phyloP scores from a whole-genome alignment of 2,888 invertebrate genomes.

The Tanytarsus gracilentus region DNA sequence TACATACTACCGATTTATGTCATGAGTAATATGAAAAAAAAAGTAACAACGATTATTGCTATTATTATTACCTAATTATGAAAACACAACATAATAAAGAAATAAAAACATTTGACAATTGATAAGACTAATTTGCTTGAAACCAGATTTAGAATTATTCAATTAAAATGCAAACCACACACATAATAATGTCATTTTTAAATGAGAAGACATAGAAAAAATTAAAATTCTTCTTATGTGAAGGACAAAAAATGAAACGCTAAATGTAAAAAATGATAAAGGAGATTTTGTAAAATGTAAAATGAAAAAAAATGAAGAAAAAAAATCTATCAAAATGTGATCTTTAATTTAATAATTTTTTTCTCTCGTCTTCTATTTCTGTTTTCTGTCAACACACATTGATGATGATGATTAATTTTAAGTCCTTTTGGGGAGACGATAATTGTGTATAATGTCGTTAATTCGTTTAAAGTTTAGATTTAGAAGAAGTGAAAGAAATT shows the following conservation, averaged over 20 bases:
- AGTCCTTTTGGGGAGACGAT: background rate
- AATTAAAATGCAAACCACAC: background rate
- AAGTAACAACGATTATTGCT: slow-evolving; percentile 15
- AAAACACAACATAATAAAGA: background rate
- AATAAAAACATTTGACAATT: slow-evolving; percentile 11
- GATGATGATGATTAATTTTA: background rate
- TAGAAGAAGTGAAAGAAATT: too few species aligned
- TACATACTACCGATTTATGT: slow-evolving; percentile 18
- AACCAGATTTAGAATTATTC: slow-evolving; percentile 5
- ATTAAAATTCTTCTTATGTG: background rate
- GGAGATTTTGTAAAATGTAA: slow-evolving; percentile 25
- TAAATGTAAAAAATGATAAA: slow-evolving; percentile 16
- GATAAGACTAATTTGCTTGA: slow-evolving; percentile 25
- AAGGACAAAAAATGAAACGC: background rate
- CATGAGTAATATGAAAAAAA: slow-evolving; percentile 1
- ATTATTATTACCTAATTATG: background rate
- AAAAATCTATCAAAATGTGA: slow-evolving; percentile 24
- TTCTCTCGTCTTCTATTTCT: background rate
- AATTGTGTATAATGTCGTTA: too few species aligned
- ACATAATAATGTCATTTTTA: background rate
- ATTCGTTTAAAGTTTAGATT: too few species aligned
- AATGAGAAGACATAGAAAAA: background rate
- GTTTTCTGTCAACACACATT: background rate
- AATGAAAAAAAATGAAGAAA: slow-evolving; percentile 13
- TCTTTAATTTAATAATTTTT: slow-evolving; percentile 23